These are phyloP conservation scores for Theristicus caerulescens DNA, from an alignment of 2,113 vertebrate species.

Conservation along the genomic window DNA sequence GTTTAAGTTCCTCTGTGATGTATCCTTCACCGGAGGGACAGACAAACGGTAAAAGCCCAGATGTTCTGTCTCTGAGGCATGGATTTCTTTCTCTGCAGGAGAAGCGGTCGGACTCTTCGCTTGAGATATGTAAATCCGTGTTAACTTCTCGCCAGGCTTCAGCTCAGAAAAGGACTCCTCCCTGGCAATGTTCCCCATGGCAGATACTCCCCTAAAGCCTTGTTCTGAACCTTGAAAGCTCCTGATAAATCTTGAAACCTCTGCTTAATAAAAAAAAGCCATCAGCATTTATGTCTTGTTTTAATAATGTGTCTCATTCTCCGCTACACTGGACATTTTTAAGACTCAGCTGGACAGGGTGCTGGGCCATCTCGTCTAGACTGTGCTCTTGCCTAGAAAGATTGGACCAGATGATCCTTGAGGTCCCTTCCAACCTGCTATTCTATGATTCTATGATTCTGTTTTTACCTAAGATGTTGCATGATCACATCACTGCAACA, in stretches of 20 bases:
- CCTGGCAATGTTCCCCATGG: background rate
- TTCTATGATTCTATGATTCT: background rate
- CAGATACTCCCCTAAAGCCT: background rate
- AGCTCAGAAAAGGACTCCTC: background rate
- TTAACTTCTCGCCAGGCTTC: background rate
- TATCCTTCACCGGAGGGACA: background rate
- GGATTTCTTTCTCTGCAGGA: background rate
- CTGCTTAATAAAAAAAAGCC: background rate
- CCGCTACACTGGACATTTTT: too few relatives aligned
- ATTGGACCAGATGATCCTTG: too few relatives aligned
- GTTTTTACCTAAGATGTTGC: background rate
- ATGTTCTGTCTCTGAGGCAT: background rate
- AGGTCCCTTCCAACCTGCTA: too few relatives aligned
- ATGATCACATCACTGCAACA: background rate
- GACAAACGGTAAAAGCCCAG: background rate
- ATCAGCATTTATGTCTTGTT: background rate
- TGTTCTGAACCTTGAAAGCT: background rate
- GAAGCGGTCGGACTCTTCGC: background rate
- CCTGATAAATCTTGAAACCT: background rate
- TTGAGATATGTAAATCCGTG: fast-evolving
- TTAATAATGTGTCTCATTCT: background rate
- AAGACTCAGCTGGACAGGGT: too few relatives aligned
- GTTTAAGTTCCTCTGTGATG: background rate
- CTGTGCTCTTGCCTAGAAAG: too few relatives aligned
- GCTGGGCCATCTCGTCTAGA: too few relatives aligned